phyloP scores from a whole-genome alignment of 2,113 vertebrate species.

The Danionella cerebrum region DNA sequence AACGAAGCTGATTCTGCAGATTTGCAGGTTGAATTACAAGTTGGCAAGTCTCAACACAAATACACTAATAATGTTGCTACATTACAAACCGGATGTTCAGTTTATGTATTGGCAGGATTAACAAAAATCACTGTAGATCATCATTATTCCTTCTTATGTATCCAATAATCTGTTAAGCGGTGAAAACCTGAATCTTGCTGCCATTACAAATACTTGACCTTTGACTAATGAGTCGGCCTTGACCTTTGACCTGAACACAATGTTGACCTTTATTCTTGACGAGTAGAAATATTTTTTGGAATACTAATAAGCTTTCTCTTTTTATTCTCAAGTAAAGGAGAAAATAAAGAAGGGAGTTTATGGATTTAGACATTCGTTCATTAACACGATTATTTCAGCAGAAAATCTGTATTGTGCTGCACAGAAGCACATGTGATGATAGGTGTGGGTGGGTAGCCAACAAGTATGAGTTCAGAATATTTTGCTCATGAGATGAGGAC shows the following conservation, averaged over 20 bases:
- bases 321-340: neutral
- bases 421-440: slow-evolving; percentile 27
- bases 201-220: neutral
- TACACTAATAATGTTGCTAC: no score
- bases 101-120: no score
- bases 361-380: slow-evolving; percentile 42
- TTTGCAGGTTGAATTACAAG: no score
- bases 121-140: no score
- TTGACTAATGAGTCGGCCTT: slow-evolving; percentile 14
- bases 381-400: slow-evolving; percentile 50
- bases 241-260: slow-evolving; percentile 15
- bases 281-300: slow-evolving; percentile 20
- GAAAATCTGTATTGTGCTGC: slow-evolving; percentile 42
- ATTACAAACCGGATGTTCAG: no score
- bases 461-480: neutral
- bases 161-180: neutral
- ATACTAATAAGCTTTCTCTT: slow-evolving; percentile 11
- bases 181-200: neutral
- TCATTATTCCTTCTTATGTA: neutral
- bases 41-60: no score
- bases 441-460: slow-evolving; percentile 26
- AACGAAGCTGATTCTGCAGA: no score
- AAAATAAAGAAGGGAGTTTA: slow-evolving; percentile 19
- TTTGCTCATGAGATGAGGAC: slow-evolving; percentile 8
- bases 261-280: slow-evolving; percentile 8